Base-by-base conservation (phyloP, 2,113 vertebrate species). In the Sylvietta virens region DNA sequence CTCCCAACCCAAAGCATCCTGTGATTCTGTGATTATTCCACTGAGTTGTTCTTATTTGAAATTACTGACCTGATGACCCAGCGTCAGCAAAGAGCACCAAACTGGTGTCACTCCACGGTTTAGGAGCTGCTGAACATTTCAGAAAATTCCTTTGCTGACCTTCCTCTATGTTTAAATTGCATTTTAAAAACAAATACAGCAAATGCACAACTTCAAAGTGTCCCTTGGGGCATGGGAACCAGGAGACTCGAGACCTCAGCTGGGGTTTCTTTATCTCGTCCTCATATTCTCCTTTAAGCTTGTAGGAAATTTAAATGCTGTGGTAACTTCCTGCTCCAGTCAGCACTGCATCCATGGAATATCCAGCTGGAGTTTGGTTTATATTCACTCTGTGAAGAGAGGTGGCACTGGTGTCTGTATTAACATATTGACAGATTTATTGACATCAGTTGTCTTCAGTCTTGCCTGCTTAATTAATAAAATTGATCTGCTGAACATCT, bases 381-480 rank as follows among this genome's bases (percentile, higher is more conserved):
- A 2, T 60, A 19, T 83, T 95, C 33, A 8, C 71, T 67, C 62
- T 28, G 67, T 73, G 74, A 62, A 37, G 54, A 72, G 70, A 62
- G 53, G 33, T 47, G 88, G 27, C 69, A 44, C 13, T 62, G 39
- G 19, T 62, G 47, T 50, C 80, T 88, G 62, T 35, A 39, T 83
- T 77, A 92, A 73, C 30, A 4, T 77, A 92, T 80, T 82, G 92
- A 70, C 9, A 2, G 53, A 35, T 73, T 83, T 96, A 77, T 70
- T 91, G 91, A 93, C 67, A 76, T 58, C 27, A 10, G 24, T 90
- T 88, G 54, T 92, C 92, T 95, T 77, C 50, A 78, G 48, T 91
- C 72, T 84, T 84, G 64, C 54, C 89, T 71, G 44, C 50, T 95
- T 88, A 74, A 90, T 96, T 94, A 95, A 70, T 37, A n/a, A 60